These are phyloP conservation scores for Diogma glabrata DNA, from an alignment of 2,888 invertebrate species.

Conservation along the genomic window DNA sequence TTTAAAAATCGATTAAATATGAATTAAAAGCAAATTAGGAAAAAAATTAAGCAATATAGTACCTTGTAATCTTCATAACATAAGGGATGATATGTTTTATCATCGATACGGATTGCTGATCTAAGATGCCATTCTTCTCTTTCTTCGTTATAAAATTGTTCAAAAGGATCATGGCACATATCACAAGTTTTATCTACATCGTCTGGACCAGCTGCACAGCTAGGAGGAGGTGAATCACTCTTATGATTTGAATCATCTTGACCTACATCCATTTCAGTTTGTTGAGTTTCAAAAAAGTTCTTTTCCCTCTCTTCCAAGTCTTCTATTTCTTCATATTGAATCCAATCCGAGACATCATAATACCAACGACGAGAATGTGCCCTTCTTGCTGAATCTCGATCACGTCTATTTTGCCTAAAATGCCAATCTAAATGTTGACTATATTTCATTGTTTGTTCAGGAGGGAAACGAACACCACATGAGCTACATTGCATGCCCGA, in stretches of 20 bases:
- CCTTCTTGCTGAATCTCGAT: constrained; percentile 72
- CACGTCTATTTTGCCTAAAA: constrained; percentile 84
- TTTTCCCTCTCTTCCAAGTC: constrained; percentile 82
- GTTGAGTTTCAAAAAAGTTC: constrained; percentile 75
- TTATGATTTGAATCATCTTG: constrained; percentile 43
- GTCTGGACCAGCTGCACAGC: constrained; percentile 55
- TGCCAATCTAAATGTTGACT: constrained; percentile 98
- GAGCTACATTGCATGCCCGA: constrained; percentile 93
- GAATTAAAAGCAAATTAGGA: background rate
- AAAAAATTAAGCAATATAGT: background rate
- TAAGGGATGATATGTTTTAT: constrained; percentile 73
- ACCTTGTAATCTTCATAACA: constrained; percentile 75
- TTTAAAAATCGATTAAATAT: constrained; percentile 14
- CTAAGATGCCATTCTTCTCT: constrained; percentile 94
- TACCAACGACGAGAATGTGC: constrained; percentile 83
- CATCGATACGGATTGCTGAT: constrained; percentile 67
- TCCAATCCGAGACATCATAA: constrained; percentile 82
- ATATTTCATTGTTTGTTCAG: constrained; percentile 80
- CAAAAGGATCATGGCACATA: constrained; percentile 86
- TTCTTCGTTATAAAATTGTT: constrained; percentile 94
- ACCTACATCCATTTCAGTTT: constrained; percentile 41
- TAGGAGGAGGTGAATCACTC: constrained; percentile 50
- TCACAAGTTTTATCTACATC: constrained; percentile 62
- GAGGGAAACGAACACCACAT: constrained; percentile 88
- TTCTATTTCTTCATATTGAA: constrained; percentile 87